Conservation (phyloP, 2,888 invertebrate species). For the Pammene aurita region DNA sequence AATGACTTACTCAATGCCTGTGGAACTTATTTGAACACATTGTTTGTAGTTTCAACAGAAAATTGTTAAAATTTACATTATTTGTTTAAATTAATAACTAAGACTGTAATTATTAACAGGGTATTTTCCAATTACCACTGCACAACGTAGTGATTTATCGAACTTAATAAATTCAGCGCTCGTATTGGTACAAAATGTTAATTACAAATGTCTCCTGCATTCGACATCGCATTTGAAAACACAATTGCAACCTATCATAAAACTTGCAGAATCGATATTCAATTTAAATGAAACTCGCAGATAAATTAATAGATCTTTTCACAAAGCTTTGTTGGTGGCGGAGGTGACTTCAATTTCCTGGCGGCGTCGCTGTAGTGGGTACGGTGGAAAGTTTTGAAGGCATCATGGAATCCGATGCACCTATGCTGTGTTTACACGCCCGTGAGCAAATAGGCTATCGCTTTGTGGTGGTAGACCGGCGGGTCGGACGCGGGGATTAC, state of each 20-base stretch:
- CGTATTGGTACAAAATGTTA: slow-evolving; percentile 20
- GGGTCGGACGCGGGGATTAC: slow-evolving; percentile 37
- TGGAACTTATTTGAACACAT: background rate
- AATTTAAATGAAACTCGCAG: slow-evolving; percentile 76
- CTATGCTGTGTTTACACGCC: slow-evolving; percentile 68
- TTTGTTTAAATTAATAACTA: too few relatives aligned
- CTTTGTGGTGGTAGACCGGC: slow-evolving; percentile 53
- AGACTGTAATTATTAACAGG: background rate
- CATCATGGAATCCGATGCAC: slow-evolving; percentile 74
- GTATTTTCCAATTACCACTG: too few relatives aligned
- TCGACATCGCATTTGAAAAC: slow-evolving; percentile 27
- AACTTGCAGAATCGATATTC: slow-evolving; percentile 70
- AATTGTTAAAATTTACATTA: background rate
- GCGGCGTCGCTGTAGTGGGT: slow-evolving; percentile 64
- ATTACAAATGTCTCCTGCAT: slow-evolving; percentile 36
- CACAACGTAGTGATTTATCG: background rate
- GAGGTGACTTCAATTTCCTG: slow-evolving; percentile 83
- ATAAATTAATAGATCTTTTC: slow-evolving; percentile 79
- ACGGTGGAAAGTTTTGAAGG: slow-evolving; percentile 70
- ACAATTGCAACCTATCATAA: slow-evolving; percentile 41
- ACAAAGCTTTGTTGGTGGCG: slow-evolving; percentile 77
- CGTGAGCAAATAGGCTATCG: slow-evolving; percentile 72
- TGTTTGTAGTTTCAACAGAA: background rate
- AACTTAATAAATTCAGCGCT: slow-evolving; percentile 15
- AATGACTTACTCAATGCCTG: too few relatives aligned